Evolutionary conservation across 1,140 invertebrate species (phyloP).

Genomic region (Bombyx mandarina): DNA sequence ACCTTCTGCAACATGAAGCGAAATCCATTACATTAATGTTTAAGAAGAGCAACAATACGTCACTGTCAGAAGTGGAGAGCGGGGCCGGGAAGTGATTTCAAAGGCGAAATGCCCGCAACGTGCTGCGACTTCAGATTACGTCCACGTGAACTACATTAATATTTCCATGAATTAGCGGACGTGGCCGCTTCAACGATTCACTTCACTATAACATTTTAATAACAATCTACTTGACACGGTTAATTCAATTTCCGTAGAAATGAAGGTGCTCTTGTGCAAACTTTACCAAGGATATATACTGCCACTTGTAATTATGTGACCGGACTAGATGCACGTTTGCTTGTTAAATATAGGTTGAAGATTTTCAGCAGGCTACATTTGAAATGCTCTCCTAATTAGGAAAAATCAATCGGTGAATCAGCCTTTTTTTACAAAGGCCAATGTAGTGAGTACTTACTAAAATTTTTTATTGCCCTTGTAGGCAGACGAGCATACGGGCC

Average conservation of each 20-base stretch:
- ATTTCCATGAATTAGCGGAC: slow-evolving; percentile 45
- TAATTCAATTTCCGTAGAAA: neutral
- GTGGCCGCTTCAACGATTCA: slow-evolving; percentile 24
- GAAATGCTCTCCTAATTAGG: neutral
- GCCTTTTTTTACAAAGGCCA: too few relatives aligned
- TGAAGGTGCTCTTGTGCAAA: too few relatives aligned
- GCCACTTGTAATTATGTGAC: neutral
- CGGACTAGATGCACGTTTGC: neutral
- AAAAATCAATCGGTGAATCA: too few relatives aligned
- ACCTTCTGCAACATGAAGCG: slow-evolving; percentile 54
- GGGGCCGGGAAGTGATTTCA: slow-evolving; percentile 57
- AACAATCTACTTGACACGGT: neutral
- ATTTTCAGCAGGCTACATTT: neutral
- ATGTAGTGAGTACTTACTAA: too few relatives aligned
- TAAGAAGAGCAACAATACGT: slow-evolving; percentile 59
- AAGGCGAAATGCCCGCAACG: slow-evolving; percentile 52
- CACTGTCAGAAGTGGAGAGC: slow-evolving; percentile 45
- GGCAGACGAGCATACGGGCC: too few relatives aligned
- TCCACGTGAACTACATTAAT: slow-evolving; percentile 49
- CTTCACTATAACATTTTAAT: slow-evolving; percentile 17
- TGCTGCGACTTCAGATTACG: slow-evolving; percentile 44
- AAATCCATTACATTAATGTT: slow-evolving; percentile 65
- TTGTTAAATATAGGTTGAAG: neutral
- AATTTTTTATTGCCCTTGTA: too few relatives aligned
- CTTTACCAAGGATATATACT: neutral